Conservation (phyloP, 2,888 invertebrate genomes). For the Xestia ashworthii region DNA sequence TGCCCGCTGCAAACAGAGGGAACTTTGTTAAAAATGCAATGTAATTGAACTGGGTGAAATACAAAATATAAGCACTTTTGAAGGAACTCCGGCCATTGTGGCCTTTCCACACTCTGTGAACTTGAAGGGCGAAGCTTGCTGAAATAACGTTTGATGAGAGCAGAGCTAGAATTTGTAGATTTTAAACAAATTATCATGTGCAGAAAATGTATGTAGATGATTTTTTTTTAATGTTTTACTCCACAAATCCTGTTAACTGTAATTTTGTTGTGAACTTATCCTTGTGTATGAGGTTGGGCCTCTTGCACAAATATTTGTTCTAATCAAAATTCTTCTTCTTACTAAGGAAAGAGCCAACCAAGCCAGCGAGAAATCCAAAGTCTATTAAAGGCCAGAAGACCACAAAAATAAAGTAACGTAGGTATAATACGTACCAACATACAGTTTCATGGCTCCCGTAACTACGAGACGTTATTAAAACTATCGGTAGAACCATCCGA, state of each 20-base stretch:
- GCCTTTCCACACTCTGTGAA: slow-evolving; percentile 13
- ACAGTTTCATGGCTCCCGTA: slow-evolving; percentile 15
- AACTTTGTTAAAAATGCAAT: slow-evolving; percentile 49
- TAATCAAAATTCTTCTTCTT: not conserved
- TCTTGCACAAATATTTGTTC: not conserved
- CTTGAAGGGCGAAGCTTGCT: slow-evolving; percentile 16
- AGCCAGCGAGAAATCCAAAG: not conserved
- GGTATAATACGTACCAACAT: not conserved
- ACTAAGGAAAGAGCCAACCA: not conserved
- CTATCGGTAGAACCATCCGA: slow-evolving; percentile 69
- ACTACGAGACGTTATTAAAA: slow-evolving; percentile 73
- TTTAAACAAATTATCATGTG: slow-evolving; percentile 6
- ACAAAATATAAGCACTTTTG: slow-evolving; percentile 42
- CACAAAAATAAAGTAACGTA: slow-evolving; percentile 14
- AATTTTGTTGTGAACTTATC: not conserved
- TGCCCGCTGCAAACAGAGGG: slow-evolving; percentile 45
- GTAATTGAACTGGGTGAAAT: slow-evolving; percentile 44
- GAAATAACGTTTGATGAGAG: slow-evolving; percentile 20
- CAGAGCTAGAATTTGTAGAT: slow-evolving; percentile 11
- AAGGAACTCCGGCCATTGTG: slow-evolving; percentile 40
- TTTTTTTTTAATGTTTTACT: not conserved
- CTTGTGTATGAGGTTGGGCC: not conserved
- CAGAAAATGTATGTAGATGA: not conserved
- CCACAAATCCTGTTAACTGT: not conserved
- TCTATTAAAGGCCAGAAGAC: not conserved